Percentiles rank a stretch among this genome's conserved stretches.
These are phyloP conservation scores for Manacus vitellinus DNA, from an alignment of 2,113 vertebrate genomes.

Conservation along the genomic window DNA sequence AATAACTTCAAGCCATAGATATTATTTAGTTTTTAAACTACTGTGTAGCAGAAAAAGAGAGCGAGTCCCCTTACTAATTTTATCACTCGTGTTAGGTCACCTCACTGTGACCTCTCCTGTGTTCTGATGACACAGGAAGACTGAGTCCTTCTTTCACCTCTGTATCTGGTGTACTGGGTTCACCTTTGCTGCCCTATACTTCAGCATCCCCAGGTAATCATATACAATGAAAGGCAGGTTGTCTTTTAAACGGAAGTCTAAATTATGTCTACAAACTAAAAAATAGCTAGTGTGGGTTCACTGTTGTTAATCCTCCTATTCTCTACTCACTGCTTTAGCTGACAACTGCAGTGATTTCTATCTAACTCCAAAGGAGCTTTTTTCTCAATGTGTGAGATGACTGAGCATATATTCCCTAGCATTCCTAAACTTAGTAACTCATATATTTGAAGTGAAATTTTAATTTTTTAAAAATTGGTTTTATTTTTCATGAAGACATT, in stretches of 20 bases:
- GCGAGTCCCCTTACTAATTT: neutral
- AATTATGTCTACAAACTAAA: neutral
- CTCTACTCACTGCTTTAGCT: neutral
- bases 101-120: neutral
- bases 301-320: neutral
- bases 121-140: constrained; percentile 16
- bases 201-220: neutral
- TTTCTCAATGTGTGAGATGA: neutral
- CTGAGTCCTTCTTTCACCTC: neutral
- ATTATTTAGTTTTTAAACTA: neutral
- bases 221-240: neutral
- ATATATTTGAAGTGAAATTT: neutral
- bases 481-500: neutral
- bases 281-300: neutral
- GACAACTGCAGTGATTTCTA: neutral
- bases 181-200: neutral
- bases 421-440: neutral
- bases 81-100: neutral
- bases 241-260: neutral
- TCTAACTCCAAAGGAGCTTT: neutral
- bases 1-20: neutral
- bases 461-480: too few species aligned
- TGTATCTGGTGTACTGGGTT: neutral
- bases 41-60: neutral
- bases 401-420: neutral